Percentiles rank a stretch among this genome's conserved stretches.
phyloP scores from a whole-genome alignment of 2,888 invertebrate species.

The Lathronympha strigana region DNA sequence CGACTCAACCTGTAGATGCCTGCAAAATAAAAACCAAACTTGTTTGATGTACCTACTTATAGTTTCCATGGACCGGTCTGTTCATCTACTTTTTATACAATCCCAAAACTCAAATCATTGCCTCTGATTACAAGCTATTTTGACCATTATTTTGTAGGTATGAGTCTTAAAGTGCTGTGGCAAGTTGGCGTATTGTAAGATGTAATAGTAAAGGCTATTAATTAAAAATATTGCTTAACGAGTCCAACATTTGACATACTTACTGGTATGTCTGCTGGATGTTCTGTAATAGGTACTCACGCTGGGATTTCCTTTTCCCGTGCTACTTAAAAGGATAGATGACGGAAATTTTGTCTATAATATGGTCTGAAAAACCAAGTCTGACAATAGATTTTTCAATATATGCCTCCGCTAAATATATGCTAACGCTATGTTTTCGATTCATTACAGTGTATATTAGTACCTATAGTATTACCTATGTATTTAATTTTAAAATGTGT shows the following conservation, averaged over 20 bases:
- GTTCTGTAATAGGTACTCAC: constrained; percentile 20
- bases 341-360: too few species aligned
- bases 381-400: too few species aligned
- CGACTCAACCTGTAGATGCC: constrained; percentile 19
- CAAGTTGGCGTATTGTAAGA: constrained; percentile 30
- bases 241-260: constrained; percentile 28
- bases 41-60: constrained; percentile 28
- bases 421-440: too few species aligned
- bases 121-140: neutral
- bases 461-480: too few species aligned
- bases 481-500: too few species aligned
- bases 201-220: constrained; percentile 41
- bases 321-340: neutral
- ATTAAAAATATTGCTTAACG: constrained; percentile 40
- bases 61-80: constrained; percentile 36
- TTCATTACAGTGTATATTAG: too few species aligned
- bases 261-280: neutral
- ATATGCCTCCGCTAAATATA: too few species aligned
- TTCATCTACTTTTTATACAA: constrained; percentile 32
- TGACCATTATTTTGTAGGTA: neutral
- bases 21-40: constrained; percentile 39
- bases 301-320: constrained; percentile 21
- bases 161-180: constrained; percentile 11
- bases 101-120: constrained; percentile 8
- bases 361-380: too few species aligned